phyloP scores from a whole-genome alignment of 2,113 vertebrate genomes.

The Mesoclemmys tuberculata region DNA sequence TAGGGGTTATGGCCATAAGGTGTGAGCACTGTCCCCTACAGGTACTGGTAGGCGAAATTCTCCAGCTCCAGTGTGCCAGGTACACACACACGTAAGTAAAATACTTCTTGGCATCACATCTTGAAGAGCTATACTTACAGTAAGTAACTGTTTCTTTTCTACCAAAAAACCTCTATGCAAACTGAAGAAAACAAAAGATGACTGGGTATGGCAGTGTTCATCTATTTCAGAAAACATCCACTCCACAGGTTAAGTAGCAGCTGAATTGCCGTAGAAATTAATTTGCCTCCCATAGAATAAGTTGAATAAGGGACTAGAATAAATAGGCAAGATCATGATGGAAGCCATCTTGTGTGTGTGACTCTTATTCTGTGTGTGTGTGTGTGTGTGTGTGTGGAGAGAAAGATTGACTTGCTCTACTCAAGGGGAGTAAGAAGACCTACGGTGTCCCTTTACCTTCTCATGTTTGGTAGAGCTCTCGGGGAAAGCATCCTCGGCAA shows the following conservation, averaged over 20 bases:
- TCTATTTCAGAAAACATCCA: constrained; percentile 62
- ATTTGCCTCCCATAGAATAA: constrained; percentile 61
- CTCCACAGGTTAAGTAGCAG: constrained; percentile 63
- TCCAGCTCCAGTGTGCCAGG: neutral
- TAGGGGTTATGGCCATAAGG: too few relatives aligned
- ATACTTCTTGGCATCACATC: neutral
- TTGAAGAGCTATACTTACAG: neutral
- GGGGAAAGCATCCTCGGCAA: neutral
- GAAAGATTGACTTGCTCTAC: constrained; percentile 26
- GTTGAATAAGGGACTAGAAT: constrained; percentile 66
- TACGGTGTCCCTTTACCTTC: neutral
- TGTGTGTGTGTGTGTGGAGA: too few relatives aligned
- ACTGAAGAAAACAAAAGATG: constrained; percentile 59
- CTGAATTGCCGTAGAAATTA: constrained; percentile 70
- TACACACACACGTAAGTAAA: neutral
- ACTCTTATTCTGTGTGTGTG: neutral
- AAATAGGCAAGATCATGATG: constrained; percentile 55
- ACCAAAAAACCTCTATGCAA: constrained; percentile 28
- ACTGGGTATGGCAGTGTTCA: constrained; percentile 61
- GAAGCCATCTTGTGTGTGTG: constrained; percentile 32
- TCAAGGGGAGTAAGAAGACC: neutral
- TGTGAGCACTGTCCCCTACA: neutral
- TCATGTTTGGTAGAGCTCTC: too few relatives aligned
- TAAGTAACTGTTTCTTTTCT: neutral
- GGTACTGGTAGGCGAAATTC: neutral